Conservation (phyloP, 2,797 vertebrate species). For the Garrulus glandarius region DNA sequence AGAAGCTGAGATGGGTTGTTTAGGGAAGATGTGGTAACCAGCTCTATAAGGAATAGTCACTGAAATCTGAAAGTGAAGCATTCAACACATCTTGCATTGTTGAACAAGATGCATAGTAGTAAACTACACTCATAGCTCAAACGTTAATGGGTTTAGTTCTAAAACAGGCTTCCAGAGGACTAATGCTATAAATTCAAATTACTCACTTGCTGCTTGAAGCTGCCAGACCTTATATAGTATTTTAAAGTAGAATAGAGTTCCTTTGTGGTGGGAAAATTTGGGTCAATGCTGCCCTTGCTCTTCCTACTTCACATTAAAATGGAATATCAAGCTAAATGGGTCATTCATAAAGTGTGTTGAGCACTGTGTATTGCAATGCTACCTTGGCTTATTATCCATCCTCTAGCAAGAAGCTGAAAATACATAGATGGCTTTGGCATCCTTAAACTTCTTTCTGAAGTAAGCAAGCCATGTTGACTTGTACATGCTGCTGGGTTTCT, state of each 20-base stretch:
- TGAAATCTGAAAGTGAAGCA: background rate
- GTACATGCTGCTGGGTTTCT: background rate
- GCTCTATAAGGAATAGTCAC: background rate
- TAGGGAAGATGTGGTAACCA: rapidly evolving
- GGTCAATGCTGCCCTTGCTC: background rate
- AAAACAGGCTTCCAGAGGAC: background rate
- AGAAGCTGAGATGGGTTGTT: background rate
- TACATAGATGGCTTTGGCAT: background rate
- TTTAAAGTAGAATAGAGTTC: background rate
- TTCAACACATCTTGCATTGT: background rate
- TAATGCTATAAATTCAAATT: background rate
- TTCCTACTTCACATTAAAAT: background rate
- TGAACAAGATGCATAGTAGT: background rate
- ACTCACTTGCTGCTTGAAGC: background rate
- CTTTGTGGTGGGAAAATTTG: background rate
- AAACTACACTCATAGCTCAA: background rate
- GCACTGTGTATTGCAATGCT: background rate
- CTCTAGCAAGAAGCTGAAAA: background rate
- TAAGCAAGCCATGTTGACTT: background rate
- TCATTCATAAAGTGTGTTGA: background rate
- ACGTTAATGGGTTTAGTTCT: background rate
- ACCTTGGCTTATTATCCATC: background rate
- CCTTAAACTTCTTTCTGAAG: background rate
- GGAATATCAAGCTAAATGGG: background rate
- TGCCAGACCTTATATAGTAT: rapidly evolving